Evolutionary conservation across 2,797 vertebrate species (phyloP).

Genomic region (Bothrops alternatus): DNA sequence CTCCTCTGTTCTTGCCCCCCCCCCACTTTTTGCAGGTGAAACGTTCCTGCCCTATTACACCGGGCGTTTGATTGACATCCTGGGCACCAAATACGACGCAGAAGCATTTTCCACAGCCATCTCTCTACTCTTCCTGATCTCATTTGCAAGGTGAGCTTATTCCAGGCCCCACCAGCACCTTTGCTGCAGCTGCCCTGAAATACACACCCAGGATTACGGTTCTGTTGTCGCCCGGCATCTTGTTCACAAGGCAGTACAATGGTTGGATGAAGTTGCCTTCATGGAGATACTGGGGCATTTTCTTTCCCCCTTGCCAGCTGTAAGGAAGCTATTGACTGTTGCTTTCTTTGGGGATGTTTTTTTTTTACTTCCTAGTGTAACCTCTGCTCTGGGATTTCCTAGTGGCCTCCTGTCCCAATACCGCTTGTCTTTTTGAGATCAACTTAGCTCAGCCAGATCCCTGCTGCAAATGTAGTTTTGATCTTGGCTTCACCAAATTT

Average conservation of each 20-base stretch:
- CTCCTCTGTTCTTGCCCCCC: not conserved
- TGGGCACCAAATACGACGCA: conserved; percentile 61
- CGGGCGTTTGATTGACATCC: conserved; percentile 79
- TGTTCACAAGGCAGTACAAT: too few relatives aligned
- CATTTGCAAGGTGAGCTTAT: conserved; percentile 76
- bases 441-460: too few relatives aligned
- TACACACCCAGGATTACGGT: not conserved
- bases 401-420: too few relatives aligned
- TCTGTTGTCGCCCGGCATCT: not conserved
- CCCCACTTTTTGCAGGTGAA: conserved; percentile 77
- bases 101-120: conserved; percentile 66
- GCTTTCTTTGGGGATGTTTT: too few relatives aligned
- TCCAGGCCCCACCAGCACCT: fast-evolving
- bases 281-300: too few relatives aligned
- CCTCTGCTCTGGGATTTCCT: too few relatives aligned
- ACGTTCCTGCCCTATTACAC: conserved; percentile 77
- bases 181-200: not conserved
- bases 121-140: conserved; percentile 71
- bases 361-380: too few relatives aligned
- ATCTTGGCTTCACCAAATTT: not conserved
- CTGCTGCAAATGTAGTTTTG: too few relatives aligned
- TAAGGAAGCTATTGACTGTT: too few relatives aligned
- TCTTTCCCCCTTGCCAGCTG: too few relatives aligned
- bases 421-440: too few relatives aligned
- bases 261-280: too few relatives aligned